These are phyloP conservation scores for Oncorhynchus tshawytscha DNA, from an alignment of 2,113 vertebrate genomes.

Conservation along the genomic window DNA sequence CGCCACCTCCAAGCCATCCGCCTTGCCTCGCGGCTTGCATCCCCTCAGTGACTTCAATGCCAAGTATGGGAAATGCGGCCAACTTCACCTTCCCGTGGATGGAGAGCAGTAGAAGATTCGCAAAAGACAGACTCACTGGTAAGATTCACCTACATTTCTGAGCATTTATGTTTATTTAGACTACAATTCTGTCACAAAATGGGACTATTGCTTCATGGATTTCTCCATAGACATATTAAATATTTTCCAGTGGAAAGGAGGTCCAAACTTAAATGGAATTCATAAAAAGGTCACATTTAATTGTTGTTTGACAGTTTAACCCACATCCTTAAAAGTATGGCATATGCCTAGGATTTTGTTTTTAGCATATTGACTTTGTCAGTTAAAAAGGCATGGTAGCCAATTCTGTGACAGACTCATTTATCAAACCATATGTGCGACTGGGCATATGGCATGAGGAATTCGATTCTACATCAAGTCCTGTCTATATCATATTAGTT, in stretches of 20 bases:
- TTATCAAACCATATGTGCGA: background rate
- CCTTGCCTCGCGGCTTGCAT: slow-evolving; percentile 74
- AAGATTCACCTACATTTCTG: slow-evolving; percentile 41
- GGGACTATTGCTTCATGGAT: no score
- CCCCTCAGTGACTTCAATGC: slow-evolving; percentile 60
- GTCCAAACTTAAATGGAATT: no score
- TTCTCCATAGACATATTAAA: no score
- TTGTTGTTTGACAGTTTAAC: no score
- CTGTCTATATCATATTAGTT: background rate
- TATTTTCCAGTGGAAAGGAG: no score
- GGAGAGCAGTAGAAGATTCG: slow-evolving; percentile 87
- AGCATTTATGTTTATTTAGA: no score
- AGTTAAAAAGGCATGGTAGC: background rate
- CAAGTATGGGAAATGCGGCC: slow-evolving; percentile 72
- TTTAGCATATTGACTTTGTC: background rate
- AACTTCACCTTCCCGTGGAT: slow-evolving; percentile 93
- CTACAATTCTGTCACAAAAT: no score
- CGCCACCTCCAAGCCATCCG: slow-evolving; percentile 69
- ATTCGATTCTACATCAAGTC: background rate
- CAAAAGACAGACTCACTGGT: slow-evolving; percentile 93
- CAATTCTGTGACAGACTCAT: background rate
- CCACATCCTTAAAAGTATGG: no score
- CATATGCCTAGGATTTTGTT: no score
- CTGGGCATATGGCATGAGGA: background rate
- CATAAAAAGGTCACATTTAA: no score